phyloP scores from a whole-genome alignment of 2,888 invertebrate genomes.

The Teleiodes luculella region DNA sequence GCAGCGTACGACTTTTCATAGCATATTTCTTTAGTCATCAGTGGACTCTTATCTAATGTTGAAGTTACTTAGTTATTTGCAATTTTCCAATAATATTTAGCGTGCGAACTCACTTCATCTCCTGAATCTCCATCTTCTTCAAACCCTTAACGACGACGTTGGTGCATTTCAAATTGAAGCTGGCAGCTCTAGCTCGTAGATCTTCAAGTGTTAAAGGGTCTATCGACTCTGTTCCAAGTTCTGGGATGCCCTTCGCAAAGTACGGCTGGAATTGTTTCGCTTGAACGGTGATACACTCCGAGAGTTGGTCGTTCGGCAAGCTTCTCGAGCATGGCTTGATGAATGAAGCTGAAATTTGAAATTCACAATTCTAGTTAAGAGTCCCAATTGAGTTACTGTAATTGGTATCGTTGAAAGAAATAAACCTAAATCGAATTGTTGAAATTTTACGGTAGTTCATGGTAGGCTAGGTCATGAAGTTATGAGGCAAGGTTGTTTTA shows the following conservation, averaged over 20 bases:
- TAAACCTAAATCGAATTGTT: too few species aligned
- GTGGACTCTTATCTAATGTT: too few species aligned
- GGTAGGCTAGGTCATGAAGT: too few species aligned
- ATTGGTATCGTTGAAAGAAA: too few species aligned
- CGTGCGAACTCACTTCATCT: conserved; percentile 22
- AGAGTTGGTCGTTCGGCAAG: conserved; percentile 17
- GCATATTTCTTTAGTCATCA: too few species aligned
- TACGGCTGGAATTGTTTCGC: conserved; percentile 17
- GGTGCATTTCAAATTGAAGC: conserved; percentile 24
- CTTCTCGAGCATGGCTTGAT: conserved; percentile 24
- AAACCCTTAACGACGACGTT: conserved; percentile 27
- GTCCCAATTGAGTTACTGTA: too few species aligned
- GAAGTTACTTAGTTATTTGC: too few species aligned
- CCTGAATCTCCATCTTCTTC: conserved; percentile 24
- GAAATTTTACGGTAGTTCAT: too few species aligned
- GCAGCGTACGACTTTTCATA: too few species aligned
- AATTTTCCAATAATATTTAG: too few species aligned
- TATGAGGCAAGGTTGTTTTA: too few species aligned
- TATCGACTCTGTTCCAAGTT: conserved; percentile 22
- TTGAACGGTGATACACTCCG: conserved; percentile 24
- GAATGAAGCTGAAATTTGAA: conserved; percentile 20
- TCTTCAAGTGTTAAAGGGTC: conserved; percentile 25
- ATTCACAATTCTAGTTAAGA: neutral
- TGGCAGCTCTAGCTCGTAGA: conserved; percentile 23
- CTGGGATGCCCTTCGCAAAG: conserved; percentile 26